phyloP scores from a whole-genome alignment of 2,888 invertebrate genomes.

The Melolontha melolontha region DNA sequence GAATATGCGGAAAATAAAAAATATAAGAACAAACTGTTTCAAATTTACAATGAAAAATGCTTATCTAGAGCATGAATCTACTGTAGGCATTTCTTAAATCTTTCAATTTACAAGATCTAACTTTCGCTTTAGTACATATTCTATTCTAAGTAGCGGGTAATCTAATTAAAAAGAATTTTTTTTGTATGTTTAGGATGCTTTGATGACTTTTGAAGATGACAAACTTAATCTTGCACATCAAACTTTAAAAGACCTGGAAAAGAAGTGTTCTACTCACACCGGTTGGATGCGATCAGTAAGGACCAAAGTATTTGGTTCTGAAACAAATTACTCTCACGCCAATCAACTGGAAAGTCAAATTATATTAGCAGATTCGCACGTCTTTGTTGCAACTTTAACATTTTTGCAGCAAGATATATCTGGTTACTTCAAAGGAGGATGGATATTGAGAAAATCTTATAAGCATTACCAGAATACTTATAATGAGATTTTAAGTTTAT shows the following conservation, averaged over 20 bases:
- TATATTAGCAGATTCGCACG: slow-evolving; percentile 74
- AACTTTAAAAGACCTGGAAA: slow-evolving; percentile 66
- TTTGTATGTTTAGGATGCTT: slow-evolving; percentile 69
- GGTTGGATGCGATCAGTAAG: slow-evolving; percentile 71
- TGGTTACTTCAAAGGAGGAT: slow-evolving; percentile 74
- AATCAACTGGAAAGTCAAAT: slow-evolving; percentile 73
- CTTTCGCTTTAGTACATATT: no score
- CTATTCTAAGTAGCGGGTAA: no score
- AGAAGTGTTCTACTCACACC: slow-evolving; percentile 50
- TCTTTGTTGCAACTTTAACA: slow-evolving; percentile 74
- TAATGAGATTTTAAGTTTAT: slow-evolving; percentile 69
- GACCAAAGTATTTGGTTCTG: slow-evolving; percentile 64
- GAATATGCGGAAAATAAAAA: no score
- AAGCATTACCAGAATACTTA: slow-evolving; percentile 76
- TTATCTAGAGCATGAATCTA: no score
- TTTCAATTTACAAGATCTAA: no score
- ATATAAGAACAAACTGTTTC: no score
- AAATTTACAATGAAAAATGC: no score
- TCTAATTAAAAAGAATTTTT: slow-evolving; percentile 39
- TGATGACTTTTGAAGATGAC: slow-evolving; percentile 78
- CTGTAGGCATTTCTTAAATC: no score
- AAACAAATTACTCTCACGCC: slow-evolving; percentile 57
- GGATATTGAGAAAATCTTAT: slow-evolving; percentile 78
- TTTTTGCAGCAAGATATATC: slow-evolving; percentile 75
- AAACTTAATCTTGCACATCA: slow-evolving; percentile 71